phyloP scores from a whole-genome alignment of 64 coral and sea anemone species.

The Astreopora myriophthalma region DNA sequence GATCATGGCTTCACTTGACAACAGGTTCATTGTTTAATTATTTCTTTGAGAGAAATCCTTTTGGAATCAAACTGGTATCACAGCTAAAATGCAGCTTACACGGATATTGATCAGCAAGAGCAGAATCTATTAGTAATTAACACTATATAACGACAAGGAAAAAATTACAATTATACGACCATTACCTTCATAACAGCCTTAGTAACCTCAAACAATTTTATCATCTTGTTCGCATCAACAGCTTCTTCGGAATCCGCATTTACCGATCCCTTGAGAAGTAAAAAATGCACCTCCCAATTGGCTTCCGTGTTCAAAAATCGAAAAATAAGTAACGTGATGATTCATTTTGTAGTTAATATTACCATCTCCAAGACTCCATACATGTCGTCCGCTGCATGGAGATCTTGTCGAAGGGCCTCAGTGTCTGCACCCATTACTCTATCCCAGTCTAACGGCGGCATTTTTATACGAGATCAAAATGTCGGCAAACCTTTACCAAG shows the following conservation, averaged over 20 bases:
- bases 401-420: conserved; percentile 65
- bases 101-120: no score
- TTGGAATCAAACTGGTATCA: no score
- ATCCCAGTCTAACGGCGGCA: conserved; percentile 93
- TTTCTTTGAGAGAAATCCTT: no score
- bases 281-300: background rate
- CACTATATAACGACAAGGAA: no score
- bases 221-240: conserved; percentile 75
- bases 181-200: conserved; percentile 80
- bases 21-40: no score
- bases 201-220: conserved; percentile 87
- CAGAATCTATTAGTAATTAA: no score
- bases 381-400: conserved; percentile 82
- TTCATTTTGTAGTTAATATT: conserved; percentile 26
- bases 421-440: conserved; percentile 76
- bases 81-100: no score
- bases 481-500: background rate
- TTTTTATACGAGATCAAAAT: background rate
- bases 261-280: conserved; percentile 48
- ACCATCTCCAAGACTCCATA: conserved; percentile 82
- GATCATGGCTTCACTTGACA: no score
- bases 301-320: background rate
- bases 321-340: background rate
- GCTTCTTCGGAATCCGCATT: conserved; percentile 56
- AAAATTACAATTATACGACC: no score